These are phyloP conservation scores for Anser cygnoides DNA, from an alignment of 2,113 vertebrate species.

Conservation along the genomic window DNA sequence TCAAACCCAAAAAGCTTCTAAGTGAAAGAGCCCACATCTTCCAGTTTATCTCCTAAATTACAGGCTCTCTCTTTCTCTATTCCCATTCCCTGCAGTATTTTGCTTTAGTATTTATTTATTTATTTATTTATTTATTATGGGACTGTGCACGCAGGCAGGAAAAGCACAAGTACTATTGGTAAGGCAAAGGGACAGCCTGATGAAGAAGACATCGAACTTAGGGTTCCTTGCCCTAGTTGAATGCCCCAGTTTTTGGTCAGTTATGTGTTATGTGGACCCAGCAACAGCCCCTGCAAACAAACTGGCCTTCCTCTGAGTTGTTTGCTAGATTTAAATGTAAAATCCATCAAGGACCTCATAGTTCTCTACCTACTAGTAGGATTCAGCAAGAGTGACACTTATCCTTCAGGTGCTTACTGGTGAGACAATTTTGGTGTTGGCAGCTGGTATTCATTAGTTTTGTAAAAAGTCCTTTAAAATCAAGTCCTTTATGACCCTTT, in stretches of 20 bases:
- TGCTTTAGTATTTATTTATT: background rate
- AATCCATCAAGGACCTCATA: background rate
- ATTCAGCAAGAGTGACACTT: background rate
- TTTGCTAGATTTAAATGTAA: background rate
- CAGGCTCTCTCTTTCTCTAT: background rate
- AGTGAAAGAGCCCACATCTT: background rate
- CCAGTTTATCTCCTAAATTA: background rate
- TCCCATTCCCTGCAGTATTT: background rate
- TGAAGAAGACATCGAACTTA: background rate
- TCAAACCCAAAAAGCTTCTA: fast-evolving
- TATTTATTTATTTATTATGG: background rate
- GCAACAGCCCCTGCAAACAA: background rate
- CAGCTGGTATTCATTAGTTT: background rate
- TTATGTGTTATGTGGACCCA: background rate
- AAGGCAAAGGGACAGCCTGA: background rate
- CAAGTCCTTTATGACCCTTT: background rate
- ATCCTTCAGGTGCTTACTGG: background rate
- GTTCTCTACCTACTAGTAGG: background rate
- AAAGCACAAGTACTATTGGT: background rate
- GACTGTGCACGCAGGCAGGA: fast-evolving
- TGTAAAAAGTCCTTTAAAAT: background rate
- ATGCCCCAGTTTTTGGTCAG: background rate
- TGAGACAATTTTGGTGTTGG: background rate
- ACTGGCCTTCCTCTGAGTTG: background rate
- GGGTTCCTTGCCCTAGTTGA: background rate